Conservation (phyloP, 1,140 invertebrate genomes). For the Vollenhovia emeryi region DNA sequence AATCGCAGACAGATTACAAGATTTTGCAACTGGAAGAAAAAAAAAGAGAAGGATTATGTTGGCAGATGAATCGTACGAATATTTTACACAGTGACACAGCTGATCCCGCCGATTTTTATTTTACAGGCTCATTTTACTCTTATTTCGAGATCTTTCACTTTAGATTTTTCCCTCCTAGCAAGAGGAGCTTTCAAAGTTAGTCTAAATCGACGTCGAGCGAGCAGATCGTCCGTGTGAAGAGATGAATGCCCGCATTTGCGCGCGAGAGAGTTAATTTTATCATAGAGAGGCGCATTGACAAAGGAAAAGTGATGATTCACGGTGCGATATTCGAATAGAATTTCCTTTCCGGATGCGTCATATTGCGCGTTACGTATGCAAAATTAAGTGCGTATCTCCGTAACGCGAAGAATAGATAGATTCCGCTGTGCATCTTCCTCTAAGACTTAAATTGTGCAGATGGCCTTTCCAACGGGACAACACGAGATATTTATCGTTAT, state of each 20-base stretch:
- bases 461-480: not conserved
- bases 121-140: not conserved
- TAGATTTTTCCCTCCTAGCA: not conserved
- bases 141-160: not conserved
- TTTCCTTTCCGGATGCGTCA: conserved; percentile 22
- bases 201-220: not conserved
- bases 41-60: not conserved
- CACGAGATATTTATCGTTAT: not conserved
- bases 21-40: not conserved
- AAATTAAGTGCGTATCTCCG: conserved; percentile 19
- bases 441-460: not conserved
- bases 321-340: not conserved
- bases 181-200: not conserved
- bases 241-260: not conserved
- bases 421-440: not conserved
- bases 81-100: not conserved
- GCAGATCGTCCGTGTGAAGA: not conserved
- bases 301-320: conserved; percentile 15
- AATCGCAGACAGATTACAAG: not conserved
- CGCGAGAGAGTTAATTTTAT: conserved; percentile 17
- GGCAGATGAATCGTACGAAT: not conserved
- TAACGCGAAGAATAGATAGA: not conserved
- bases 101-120: not conserved
- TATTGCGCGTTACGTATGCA: conserved; percentile 27
- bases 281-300: conserved; percentile 6